A percentile compares a stretch with the other conserved stretches of the same genome.
Conservation (phyloP, 2,888 invertebrate species). For the Eucera pruinosa region DNA sequence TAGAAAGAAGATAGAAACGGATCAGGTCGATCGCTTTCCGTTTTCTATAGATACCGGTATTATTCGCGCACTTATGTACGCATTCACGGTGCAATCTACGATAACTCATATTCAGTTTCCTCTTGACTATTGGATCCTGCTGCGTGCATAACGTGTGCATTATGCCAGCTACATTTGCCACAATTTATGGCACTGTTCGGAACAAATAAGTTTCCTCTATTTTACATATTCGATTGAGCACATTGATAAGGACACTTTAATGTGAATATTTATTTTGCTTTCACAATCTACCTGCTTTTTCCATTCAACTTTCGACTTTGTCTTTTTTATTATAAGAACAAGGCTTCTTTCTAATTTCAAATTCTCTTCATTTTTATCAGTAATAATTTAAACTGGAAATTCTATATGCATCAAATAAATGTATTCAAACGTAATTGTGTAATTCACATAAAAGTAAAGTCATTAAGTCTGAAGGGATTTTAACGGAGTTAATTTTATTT, state of each 20-base stretch:
- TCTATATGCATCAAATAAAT: too few species aligned
- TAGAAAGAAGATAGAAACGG: not conserved
- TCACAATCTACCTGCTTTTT: not conserved
- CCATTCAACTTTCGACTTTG: not conserved
- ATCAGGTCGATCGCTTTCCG: slow-evolving; percentile 16
- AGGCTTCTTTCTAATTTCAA: not conserved
- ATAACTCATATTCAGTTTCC: slow-evolving; percentile 43
- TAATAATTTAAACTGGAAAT: too few species aligned
- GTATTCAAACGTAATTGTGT: too few species aligned
- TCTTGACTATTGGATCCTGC: slow-evolving; percentile 18
- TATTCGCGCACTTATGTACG: slow-evolving; percentile 25
- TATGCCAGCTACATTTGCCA: slow-evolving; percentile 31
- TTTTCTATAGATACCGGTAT: slow-evolving; percentile 38
- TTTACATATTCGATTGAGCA: slow-evolving; percentile 29
- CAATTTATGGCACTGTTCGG: slow-evolving; percentile 29
- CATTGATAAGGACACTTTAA: slow-evolving; percentile 12
- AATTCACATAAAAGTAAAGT: too few species aligned
- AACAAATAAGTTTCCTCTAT: slow-evolving; percentile 39
- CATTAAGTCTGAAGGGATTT: too few species aligned
- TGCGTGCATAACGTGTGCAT: slow-evolving; percentile 19
- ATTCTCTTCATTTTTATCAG: too few species aligned
- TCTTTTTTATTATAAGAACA: not conserved
- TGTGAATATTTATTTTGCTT: not conserved
- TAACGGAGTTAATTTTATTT: too few species aligned
- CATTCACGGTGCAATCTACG: slow-evolving; percentile 32